Evolutionary conservation across 2,888 invertebrate genomes (phyloP).

Genomic region (Tineola bisselliella): DNA sequence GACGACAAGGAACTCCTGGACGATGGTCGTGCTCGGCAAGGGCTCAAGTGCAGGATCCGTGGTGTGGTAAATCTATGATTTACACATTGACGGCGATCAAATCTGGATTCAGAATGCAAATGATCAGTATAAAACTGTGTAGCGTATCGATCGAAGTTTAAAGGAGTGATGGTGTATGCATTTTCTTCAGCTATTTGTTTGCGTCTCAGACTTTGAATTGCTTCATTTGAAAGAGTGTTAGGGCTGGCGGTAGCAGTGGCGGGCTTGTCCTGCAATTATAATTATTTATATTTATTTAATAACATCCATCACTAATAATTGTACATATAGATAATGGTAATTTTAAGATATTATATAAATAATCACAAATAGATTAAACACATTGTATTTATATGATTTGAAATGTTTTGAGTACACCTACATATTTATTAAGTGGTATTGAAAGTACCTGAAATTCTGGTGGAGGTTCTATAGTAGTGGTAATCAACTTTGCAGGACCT

Average conservation of each 20-base stretch:
- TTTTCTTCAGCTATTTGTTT: background rate
- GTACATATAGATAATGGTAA: background rate
- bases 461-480: constrained; percentile 81
- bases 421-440: too few species aligned
- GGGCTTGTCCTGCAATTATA: constrained; percentile 40
- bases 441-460: constrained; percentile 81
- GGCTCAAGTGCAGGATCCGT: constrained; percentile 68
- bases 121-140: constrained; percentile 51
- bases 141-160: constrained; percentile 29
- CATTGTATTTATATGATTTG: too few species aligned
- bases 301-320: background rate
- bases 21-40: constrained; percentile 73
- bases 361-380: too few species aligned
- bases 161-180: constrained; percentile 2
- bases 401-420: too few species aligned
- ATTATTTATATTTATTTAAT: background rate
- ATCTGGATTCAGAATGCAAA: constrained; percentile 44
- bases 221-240: background rate
- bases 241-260: background rate
- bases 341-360: too few species aligned
- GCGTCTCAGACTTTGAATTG: background rate
- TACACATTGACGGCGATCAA: constrained; percentile 51
- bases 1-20: constrained; percentile 82
- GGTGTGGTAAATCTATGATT: constrained; percentile 46
- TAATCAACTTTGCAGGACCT: constrained; percentile 73